Evolutionary conservation across 2,797 vertebrate species (phyloP), one percentile per base, ranked within the genome.

Genomic region (Valencia hispanica): DNA sequence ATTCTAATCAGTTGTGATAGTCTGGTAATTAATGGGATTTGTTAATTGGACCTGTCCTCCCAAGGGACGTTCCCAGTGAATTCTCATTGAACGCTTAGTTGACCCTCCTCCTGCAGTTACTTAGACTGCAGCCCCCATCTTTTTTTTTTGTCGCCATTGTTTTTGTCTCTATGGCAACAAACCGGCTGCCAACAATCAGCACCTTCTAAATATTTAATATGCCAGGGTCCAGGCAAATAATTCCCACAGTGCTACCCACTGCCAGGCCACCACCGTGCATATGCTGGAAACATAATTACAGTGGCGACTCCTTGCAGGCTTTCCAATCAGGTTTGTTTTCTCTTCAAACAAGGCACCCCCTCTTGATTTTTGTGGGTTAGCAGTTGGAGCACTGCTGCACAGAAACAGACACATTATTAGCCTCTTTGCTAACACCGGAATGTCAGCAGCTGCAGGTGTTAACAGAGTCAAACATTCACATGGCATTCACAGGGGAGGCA

Each of bases 11-110:
- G 89, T 89, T 94, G 92, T 91, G 92, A 94, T 93, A 89, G 93
- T 94, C 86, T 92, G 79, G 79, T 94, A 94, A 95, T 94, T 94
- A 95, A 94, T 93, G 85, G 87, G 91, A 93, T 93, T 92, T 92
- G 90, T 92, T 95, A 94, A 95, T 94, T 94, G 91, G 92, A 89
- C 93, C 91, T 90, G 78, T 82, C 69, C 48, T 90, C 93, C 90
- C 88, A 32, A 12, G 87, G 82, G 92, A 91, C 39, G 70, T 80
- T 84, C 82, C 81, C 86, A 84, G 87, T 88, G 92, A 91, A 91
- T 92, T 92, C 91, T 92, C 86, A 91, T 81, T 75, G 68, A 79
- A 68, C 55, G 75, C 81, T 88, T 75, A 5, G 86, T 90, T 91
- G 90, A 93, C 92, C 92, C 89, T 91, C 78, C 74, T 93, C 84